A percentile compares a stretch with the other conserved stretches of the same genome.
Conservation (phyloP, 2,888 invertebrate species). For the Cancer borealis region DNA sequence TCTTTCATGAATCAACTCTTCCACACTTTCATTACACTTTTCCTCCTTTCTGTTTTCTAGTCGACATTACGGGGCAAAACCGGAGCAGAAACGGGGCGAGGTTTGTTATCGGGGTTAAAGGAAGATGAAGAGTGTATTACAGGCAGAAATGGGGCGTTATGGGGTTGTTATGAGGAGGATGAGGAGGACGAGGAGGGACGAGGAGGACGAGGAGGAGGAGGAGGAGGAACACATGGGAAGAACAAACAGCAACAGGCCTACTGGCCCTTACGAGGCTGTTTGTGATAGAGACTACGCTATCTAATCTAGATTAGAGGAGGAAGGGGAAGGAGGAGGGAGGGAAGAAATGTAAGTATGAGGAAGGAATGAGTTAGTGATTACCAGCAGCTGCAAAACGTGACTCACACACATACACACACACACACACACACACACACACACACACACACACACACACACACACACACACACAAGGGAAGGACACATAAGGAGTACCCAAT, state of each 20-base stretch:
- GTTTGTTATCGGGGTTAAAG: neutral
- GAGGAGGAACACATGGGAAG: neutral
- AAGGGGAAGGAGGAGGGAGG: neutral
- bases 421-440: slow-evolving; percentile 31
- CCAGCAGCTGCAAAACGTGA: neutral
- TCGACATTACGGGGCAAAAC: neutral
- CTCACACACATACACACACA: slow-evolving; percentile 20
- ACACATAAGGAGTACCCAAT: neutral
- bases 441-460: slow-evolving; percentile 13
- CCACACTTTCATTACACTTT: neutral
- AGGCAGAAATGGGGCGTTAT: neutral
- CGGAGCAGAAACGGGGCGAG: neutral
- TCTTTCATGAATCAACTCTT: neutral
- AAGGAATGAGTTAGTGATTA: neutral
- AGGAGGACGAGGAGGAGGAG: neutral
- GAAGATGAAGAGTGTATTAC: neutral
- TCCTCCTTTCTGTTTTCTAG: neutral
- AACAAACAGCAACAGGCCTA: neutral
- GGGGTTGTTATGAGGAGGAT: neutral
- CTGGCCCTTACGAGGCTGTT: too few relatives aligned
- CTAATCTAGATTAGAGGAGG: neutral
- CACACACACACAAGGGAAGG: neutral
- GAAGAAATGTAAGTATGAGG: neutral
- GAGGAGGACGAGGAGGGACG: neutral
- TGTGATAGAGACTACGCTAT: too few relatives aligned